A percentile compares a stretch with the other conserved stretches of the same genome.
Conservation (phyloP, 2,113 vertebrate species). For the Mustelus asterias region DNA sequence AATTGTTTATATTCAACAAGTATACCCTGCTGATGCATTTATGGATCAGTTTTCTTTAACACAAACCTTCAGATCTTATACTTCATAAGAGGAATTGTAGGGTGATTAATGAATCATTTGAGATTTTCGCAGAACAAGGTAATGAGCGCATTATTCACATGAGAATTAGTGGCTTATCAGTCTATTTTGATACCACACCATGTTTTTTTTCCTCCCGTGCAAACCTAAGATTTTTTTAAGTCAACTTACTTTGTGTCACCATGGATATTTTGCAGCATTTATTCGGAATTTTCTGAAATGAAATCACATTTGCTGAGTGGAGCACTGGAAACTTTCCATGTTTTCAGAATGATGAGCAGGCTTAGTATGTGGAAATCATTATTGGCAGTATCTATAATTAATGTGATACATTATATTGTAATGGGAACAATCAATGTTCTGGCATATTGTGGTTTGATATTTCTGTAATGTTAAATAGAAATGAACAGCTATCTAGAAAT, state of each 20-base stretch:
- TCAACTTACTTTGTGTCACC: not conserved
- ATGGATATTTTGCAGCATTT: not conserved
- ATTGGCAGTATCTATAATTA: constrained; percentile 31
- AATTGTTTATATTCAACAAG: constrained; percentile 28
- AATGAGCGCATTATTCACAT: constrained; percentile 28
- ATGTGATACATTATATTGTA: constrained; percentile 25
- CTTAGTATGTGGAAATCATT: not conserved
- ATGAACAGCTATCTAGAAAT: constrained; percentile 14
- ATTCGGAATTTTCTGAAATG: not conserved
- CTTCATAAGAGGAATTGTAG: constrained; percentile 19
- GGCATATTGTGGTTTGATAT: constrained; percentile 26
- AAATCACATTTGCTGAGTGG: not conserved
- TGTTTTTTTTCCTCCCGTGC: not conserved
- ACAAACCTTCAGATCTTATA: not conserved
- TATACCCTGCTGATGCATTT: not conserved
- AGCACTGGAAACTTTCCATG: not conserved
- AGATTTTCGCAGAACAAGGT: constrained; percentile 3
- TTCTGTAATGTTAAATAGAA: constrained; percentile 34
- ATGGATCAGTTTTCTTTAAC: not conserved
- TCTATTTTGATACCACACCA: constrained; percentile 12
- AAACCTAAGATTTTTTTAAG: not conserved
- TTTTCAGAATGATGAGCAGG: not conserved
- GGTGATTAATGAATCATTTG: constrained; percentile 27
- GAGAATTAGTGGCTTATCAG: constrained; percentile 24
- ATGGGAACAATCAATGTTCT: constrained; percentile 11